Evolutionary conservation across 53 echinoderm and acorn worm species (phyloP), one percentile per base, ranked within the genome.

Genomic region (Antedon mediterranea): DNA sequence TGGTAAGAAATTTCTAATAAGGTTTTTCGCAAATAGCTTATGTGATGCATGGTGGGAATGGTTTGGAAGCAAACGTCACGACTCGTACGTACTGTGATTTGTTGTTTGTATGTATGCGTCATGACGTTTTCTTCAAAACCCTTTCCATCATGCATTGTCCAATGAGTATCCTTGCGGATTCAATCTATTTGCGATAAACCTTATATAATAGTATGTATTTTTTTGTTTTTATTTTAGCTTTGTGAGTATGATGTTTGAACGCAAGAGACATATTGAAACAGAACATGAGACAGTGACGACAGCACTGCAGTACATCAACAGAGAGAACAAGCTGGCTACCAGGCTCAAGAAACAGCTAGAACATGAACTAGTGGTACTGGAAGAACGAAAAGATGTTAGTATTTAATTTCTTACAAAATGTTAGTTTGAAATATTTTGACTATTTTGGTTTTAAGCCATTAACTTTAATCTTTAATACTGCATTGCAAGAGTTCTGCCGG

Each of bases 301-400:
- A 32, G 95, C 91, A 30, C 82, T 94, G 28, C 87, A 94, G 43
- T 91, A 94, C 76, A 91, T 94, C 79, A 89, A 94, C 86, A 94
- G 87, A 74, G 95, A 94, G 85, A 91, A 91, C 82, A 89, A 91
- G 43, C 87, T 94, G 73, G 95, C 95, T 0, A 84, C 81, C 74
- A 87, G 89, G 32, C 86, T 94, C 26, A 91, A 94, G 82, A 91
- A 89, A 82, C 91, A 94, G 71, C 78, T 94, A 31, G 95, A 94
- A 42, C 95, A 94, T 85, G 95, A 94, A 31, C 82, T 89, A 31
- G 78, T 94, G 13, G 94, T 94, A 9, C 82, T 89, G 72, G 94
- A 94, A 73, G 94, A 94, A 37, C 87, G 94, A 71, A 94, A 94
- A 87, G 94, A 94, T 77, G 93, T 90, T 78, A 74, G 79, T 7